phyloP scores from a whole-genome alignment of 92 coral and sea anemone species.

The Paramuricea clavata region DNA sequence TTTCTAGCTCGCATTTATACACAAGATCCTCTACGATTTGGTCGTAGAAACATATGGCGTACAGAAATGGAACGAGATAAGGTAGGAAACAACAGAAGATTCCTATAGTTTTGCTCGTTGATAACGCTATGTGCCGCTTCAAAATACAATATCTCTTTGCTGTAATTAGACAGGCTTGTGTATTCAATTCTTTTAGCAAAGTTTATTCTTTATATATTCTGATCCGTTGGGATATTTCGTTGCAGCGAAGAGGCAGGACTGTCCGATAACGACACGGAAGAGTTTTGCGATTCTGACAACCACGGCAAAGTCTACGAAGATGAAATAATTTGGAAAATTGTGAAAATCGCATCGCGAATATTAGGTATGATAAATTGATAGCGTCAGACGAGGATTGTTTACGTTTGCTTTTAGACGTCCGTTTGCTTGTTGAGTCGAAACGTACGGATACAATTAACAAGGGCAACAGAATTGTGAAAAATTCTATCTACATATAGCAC shows the following conservation, averaged over 20 bases:
- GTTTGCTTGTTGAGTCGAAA: neutral
- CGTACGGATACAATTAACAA: neutral
- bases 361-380: constrained; percentile 66
- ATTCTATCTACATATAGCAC: neutral
- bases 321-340: constrained; percentile 59
- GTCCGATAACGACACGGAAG: constrained; percentile 13
- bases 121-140: neutral
- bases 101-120: neutral
- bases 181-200: constrained; percentile 23
- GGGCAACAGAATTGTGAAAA: neutral
- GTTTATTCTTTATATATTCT: neutral
- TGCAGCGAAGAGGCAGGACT: constrained; percentile 33
- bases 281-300: constrained; percentile 45
- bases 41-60: constrained; percentile 42
- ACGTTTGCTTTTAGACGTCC: constrained; percentile 26
- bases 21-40: constrained; percentile 36
- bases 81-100: neutral
- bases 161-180: constrained; percentile 29
- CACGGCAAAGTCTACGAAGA: constrained; percentile 48
- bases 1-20: constrained; percentile 41
- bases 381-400: constrained; percentile 28
- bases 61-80: constrained; percentile 45
- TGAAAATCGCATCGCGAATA: constrained; percentile 65
- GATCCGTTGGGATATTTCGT: neutral
- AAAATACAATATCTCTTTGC: neutral